Evolutionary conservation across 1,140 invertebrate species (phyloP).

Genomic region (Drosophila micromelanica): DNA sequence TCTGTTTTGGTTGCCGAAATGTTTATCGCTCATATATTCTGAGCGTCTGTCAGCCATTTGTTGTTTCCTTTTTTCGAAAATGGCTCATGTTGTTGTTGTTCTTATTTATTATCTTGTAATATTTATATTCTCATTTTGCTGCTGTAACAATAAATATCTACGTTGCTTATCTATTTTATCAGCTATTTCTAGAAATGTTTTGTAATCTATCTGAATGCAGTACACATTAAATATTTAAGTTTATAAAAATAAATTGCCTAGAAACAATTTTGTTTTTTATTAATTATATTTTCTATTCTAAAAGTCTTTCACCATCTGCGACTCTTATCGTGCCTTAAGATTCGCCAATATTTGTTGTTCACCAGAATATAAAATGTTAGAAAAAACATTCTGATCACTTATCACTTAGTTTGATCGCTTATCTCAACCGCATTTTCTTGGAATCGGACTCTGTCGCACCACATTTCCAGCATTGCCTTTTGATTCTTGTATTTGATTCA

Average conservation of each 20-base stretch:
- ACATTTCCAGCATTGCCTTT: conserved; percentile 2
- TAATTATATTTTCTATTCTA: not conserved
- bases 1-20: conserved; percentile 45
- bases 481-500: conserved; percentile 16
- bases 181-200: not conserved
- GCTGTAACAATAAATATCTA: conserved; percentile 21
- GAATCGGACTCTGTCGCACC: conserved; percentile 2
- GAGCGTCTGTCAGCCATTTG: conserved; percentile 17
- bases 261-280: no score
- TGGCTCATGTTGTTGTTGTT: conserved; percentile 6
- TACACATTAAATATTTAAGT: no score
- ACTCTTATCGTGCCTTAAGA: conserved; percentile 11
- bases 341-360: conserved; percentile 17
- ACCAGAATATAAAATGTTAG: not conserved
- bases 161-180: not conserved
- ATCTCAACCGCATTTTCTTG: conserved; percentile 2
- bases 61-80: conserved; percentile 5
- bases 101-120: conserved; percentile 32
- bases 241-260: no score
- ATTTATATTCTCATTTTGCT: conserved; percentile 23
- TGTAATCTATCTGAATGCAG: not conserved
- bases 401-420: conserved; percentile 5
- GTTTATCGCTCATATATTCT: conserved; percentile 56
- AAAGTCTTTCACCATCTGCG: not conserved
- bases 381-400: conserved; percentile 32